phyloP scores from a whole-genome alignment of 2,797 vertebrate species.

The Ataeniobius toweri region DNA sequence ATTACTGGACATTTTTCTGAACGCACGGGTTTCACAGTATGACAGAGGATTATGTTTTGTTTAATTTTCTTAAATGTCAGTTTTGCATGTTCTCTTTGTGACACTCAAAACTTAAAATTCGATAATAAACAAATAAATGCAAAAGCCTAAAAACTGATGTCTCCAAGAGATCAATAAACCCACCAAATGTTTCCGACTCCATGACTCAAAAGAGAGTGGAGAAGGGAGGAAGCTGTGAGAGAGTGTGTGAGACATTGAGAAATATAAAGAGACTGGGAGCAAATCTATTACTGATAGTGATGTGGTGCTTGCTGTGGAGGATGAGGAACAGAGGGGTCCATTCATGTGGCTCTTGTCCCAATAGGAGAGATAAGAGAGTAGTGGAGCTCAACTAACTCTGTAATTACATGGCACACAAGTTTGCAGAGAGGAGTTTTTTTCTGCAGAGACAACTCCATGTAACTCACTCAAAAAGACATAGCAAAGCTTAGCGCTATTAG shows the following conservation, averaged over 20 bases:
- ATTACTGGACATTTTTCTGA: neutral
- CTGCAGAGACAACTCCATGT: slow-evolving; percentile 15
- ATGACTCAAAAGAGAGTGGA: slow-evolving; percentile 13
- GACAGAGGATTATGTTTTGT: neutral
- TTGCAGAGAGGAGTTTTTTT: slow-evolving; percentile 22
- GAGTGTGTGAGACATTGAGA: slow-evolving; percentile 16
- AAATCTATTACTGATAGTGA: slow-evolving; percentile 69
- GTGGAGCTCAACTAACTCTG: slow-evolving; percentile 64
- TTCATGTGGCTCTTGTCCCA: slow-evolving; percentile 71
- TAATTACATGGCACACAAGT: slow-evolving; percentile 69
- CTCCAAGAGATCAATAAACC: slow-evolving; percentile 22
- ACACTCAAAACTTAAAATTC: slow-evolving; percentile 10
- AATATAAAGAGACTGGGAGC: slow-evolving; percentile 38
- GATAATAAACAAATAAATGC: slow-evolving; percentile 5
- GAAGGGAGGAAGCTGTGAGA: neutral
- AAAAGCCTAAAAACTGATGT: slow-evolving; percentile 11
- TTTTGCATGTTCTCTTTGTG: neutral
- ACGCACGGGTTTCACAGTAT: neutral
- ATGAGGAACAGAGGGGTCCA: slow-evolving; percentile 61
- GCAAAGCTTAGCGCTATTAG: slow-evolving; percentile 41
- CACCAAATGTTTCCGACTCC: slow-evolving; percentile 15
- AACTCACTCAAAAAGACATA: slow-evolving; percentile 23
- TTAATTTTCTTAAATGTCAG: neutral
- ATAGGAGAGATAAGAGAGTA: slow-evolving; percentile 68
- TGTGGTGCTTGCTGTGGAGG: slow-evolving; percentile 58